Evolutionary conservation across 2,113 vertebrate species (phyloP).

Genomic region (Hyaena hyaena): DNA sequence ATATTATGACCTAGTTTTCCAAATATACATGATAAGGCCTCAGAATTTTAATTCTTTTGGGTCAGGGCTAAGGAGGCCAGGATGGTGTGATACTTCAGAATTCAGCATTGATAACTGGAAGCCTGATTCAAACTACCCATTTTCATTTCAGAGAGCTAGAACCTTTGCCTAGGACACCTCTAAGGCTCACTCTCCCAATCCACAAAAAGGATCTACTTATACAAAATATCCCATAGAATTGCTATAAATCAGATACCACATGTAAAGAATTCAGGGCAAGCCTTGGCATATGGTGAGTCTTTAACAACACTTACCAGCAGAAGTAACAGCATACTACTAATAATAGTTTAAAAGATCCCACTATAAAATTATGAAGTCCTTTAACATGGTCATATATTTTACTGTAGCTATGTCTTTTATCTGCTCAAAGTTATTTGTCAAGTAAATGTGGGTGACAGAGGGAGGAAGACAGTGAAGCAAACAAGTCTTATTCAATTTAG

Average conservation of each 20-base stretch:
- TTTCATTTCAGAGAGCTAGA: not conserved
- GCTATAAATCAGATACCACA: not conserved
- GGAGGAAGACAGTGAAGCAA: not conserved
- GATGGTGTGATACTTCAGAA: not conserved
- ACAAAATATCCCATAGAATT: not conserved
- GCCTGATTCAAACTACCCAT: not conserved
- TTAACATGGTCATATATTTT: not conserved
- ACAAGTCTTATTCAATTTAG: not conserved
- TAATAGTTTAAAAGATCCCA: not conserved
- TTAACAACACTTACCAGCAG: not conserved
- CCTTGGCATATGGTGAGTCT: not conserved
- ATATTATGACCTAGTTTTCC: not conserved
- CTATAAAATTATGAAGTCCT: not conserved
- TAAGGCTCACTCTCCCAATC: not conserved
- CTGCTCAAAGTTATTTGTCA: not conserved
- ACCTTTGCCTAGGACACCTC: not conserved
- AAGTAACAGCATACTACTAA: not conserved
- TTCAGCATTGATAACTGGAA: not conserved
- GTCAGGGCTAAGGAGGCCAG: not conserved
- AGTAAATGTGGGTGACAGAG: not conserved
- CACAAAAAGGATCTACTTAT: not conserved
- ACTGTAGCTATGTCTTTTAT: not conserved
- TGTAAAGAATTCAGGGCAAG: not conserved
- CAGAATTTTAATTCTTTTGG: not conserved
- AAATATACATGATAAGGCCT: not conserved